These are phyloP conservation scores for Agapetus fuscipes DNA, from an alignment of 2,888 invertebrate genomes.

Conservation along the genomic window DNA sequence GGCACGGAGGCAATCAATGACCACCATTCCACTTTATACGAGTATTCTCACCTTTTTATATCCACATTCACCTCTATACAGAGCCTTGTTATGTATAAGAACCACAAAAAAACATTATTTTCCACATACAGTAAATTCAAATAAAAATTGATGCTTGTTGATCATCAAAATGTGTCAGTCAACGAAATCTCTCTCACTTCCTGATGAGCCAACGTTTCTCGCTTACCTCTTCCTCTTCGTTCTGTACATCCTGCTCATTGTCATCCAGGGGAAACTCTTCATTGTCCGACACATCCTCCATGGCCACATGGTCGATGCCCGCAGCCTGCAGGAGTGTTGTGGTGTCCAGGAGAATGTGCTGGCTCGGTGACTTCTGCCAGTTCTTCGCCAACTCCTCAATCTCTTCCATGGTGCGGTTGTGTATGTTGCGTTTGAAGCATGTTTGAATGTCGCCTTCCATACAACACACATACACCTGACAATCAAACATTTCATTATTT, in stretches of 20 bases:
- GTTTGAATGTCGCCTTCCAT: conserved; percentile 70
- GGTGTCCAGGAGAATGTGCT: conserved; percentile 74
- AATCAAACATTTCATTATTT: too few species aligned
- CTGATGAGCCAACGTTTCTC: too few species aligned
- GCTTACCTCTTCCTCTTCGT: conserved; percentile 42
- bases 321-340: conserved; percentile 75
- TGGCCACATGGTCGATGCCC: conserved; percentile 73
- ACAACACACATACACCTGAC: conserved; percentile 83
- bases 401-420: conserved; percentile 68
- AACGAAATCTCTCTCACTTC: too few species aligned
- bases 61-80: too few species aligned
- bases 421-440: conserved; percentile 78
- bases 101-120: too few species aligned
- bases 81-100: too few species aligned
- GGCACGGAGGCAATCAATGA: too few species aligned
- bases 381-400: conserved; percentile 60
- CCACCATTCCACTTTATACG: too few species aligned
- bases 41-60: too few species aligned
- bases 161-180: too few species aligned
- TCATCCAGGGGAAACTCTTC: conserved; percentile 36
- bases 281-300: conserved; percentile 60
- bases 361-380: conserved; percentile 72
- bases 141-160: too few species aligned
- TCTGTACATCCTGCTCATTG: conserved; percentile 26
- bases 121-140: too few species aligned